Evolutionary conservation across 2,888 invertebrate genomes (phyloP).

Genomic region (Atherix ibis): DNA sequence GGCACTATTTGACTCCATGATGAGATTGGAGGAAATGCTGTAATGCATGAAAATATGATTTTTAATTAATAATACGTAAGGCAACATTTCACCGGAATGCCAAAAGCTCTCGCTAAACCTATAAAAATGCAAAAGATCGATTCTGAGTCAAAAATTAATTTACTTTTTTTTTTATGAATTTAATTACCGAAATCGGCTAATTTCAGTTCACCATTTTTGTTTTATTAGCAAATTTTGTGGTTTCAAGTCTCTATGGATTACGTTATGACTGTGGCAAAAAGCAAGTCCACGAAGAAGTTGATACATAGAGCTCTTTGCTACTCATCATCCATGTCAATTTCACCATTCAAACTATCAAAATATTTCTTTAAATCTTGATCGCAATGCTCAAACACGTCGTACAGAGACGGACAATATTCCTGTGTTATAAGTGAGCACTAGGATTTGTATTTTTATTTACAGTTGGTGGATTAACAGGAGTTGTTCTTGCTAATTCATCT

Average conservation of each 20-base stretch:
- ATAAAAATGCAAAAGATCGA: conserved; percentile 1
- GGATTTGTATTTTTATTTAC: too few relatives aligned
- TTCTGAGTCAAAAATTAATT: too few relatives aligned
- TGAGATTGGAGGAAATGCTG: conserved; percentile 77
- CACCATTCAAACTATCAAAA: conserved; percentile 95
- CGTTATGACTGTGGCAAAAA: conserved; percentile 96
- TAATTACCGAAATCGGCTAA: conserved; percentile 96
- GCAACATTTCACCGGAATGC: conserved; percentile 94
- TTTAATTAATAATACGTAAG: neutral
- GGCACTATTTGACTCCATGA: conserved; percentile 90
- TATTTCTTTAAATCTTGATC: conserved; percentile 98
- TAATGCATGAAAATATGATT: conserved; percentile 1
- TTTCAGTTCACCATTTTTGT: conserved; percentile 77
- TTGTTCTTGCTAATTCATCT: too few relatives aligned
- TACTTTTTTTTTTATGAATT: conserved; percentile 3
- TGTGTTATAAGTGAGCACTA: too few relatives aligned
- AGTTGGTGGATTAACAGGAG: too few relatives aligned
- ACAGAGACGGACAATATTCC: conserved; percentile 93
- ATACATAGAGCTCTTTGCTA: conserved; percentile 90
- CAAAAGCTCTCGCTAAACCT: conserved; percentile 84
- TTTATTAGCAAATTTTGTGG: conserved; percentile 95
- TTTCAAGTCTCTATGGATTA: conserved; percentile 87
- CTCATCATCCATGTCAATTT: conserved; percentile 92
- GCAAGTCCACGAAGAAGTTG: conserved; percentile 88
- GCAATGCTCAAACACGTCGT: conserved; percentile 98